Conservation (phyloP, 2,113 vertebrate genomes). For the Polyodon spathula region DNA sequence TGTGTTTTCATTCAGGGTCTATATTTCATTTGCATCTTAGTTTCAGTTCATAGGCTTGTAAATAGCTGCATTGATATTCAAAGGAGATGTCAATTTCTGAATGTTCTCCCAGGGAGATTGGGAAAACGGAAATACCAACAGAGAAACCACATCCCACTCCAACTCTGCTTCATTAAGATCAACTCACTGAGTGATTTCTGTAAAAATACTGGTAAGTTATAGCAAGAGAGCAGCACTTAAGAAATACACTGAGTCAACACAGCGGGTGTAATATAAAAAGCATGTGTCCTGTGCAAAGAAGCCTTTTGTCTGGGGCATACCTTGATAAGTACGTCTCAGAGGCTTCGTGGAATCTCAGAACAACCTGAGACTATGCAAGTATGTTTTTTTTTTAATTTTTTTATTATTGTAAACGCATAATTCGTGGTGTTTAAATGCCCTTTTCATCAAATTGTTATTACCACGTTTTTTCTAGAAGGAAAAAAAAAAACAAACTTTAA, state of each 20-base stretch:
- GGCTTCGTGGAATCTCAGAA: too few relatives aligned
- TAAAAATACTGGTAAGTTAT: slow-evolving; percentile 20
- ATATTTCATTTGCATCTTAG: too few relatives aligned
- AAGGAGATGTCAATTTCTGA: slow-evolving; percentile 4
- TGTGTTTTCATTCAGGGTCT: too few relatives aligned
- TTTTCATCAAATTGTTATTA: too few relatives aligned
- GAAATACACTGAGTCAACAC: slow-evolving; percentile 15
- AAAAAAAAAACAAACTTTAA: too few relatives aligned
- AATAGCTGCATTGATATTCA: background rate
- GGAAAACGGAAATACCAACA: slow-evolving; percentile 5
- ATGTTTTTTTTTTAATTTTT: too few relatives aligned
- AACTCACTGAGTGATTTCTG: slow-evolving; percentile 14
- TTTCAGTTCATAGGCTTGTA: background rate
- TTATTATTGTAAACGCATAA: too few relatives aligned
- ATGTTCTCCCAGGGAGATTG: slow-evolving; percentile 5
- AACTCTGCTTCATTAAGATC: slow-evolving; percentile 24
- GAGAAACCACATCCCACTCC: slow-evolving; percentile 15
- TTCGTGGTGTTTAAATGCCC: too few relatives aligned
- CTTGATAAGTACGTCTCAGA: too few relatives aligned
- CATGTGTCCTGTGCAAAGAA: slow-evolving; percentile 10
- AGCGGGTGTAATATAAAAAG: slow-evolving; percentile 16
- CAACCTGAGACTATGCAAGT: too few relatives aligned
- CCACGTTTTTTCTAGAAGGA: too few relatives aligned
- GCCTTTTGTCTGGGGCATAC: too few relatives aligned
- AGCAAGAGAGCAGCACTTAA: slow-evolving; percentile 6